These are phyloP conservation scores for Noctua janthina DNA, from an alignment of 2,888 invertebrate genomes.

Conservation along the genomic window DNA sequence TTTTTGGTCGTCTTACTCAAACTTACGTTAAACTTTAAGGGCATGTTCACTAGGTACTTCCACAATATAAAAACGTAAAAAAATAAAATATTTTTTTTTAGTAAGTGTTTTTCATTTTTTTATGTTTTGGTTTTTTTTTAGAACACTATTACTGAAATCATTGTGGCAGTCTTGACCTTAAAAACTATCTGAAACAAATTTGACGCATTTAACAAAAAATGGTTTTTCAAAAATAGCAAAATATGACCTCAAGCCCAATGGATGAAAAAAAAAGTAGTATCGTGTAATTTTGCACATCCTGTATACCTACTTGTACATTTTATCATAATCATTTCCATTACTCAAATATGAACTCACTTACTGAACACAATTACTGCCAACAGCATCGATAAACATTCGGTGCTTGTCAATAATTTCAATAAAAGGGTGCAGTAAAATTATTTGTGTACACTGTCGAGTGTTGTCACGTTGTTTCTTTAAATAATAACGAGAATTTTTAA, in stretches of 20 bases:
- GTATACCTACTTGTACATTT: neutral
- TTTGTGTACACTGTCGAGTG: slow-evolving; percentile 7
- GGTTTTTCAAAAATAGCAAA: too few species aligned
- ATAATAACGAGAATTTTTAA: slow-evolving; percentile 22
- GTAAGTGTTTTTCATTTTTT: neutral
- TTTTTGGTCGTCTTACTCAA: neutral
- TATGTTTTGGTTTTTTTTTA: neutral
- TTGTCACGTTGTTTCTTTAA: slow-evolving; percentile 27
- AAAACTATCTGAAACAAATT: neutral
- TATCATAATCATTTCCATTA: neutral
- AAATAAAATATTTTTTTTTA: neutral
- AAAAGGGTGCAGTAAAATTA: slow-evolving; percentile 34
- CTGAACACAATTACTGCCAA: slow-evolving; percentile 3
- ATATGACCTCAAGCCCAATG: neutral
- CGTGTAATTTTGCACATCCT: neutral
- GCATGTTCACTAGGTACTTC: neutral
- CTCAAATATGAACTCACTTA: slow-evolving; percentile 5
- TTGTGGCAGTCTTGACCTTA: neutral
- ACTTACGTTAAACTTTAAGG: neutral
- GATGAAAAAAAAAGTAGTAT: neutral
- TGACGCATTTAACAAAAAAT: neutral
- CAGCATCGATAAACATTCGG: slow-evolving; percentile 21
- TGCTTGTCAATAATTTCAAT: slow-evolving; percentile 36
- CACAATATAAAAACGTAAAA: too few species aligned
- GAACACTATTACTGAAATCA: neutral